phyloP scores from a whole-genome alignment of 2,797 vertebrate species.

The Adelosebastes latens region DNA sequence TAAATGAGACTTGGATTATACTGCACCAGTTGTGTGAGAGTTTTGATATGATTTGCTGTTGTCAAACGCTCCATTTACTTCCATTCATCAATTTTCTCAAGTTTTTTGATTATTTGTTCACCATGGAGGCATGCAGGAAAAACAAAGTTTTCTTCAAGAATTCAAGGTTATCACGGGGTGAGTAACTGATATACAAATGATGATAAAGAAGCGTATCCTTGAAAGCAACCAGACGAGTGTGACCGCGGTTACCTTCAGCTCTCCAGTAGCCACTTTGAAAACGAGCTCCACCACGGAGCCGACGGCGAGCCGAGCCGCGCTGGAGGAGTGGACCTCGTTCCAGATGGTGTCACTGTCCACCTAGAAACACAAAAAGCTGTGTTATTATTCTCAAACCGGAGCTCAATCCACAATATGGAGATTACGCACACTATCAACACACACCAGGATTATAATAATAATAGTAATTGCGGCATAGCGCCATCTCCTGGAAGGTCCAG shows the following conservation, averaged over 20 bases:
- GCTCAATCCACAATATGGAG: not conserved
- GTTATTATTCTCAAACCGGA: rapidly evolving
- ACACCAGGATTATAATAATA: too few relatives aligned
- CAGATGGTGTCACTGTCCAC: slow-evolving; percentile 99
- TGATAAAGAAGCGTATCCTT: not conserved
- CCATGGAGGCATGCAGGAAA: rapidly evolving
- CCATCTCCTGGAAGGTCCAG: too few relatives aligned
- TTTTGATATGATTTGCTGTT: too few relatives aligned
- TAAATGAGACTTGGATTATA: too few relatives aligned
- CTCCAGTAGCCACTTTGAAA: slow-evolving; percentile 95
- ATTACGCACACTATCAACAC: not conserved
- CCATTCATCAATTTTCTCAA: too few relatives aligned
- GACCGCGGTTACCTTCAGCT: slow-evolving; percentile 87
- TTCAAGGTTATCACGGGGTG: too few relatives aligned
- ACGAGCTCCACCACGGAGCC: slow-evolving; percentile 97
- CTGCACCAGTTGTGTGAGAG: too few relatives aligned
- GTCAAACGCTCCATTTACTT: rapidly evolving
- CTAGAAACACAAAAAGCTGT: slow-evolving; percentile 64
- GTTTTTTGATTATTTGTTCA: too few relatives aligned
- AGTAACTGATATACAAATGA: not conserved
- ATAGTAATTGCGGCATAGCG: too few relatives aligned
- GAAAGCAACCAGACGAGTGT: not conserved
- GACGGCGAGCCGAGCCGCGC: slow-evolving; percentile 93
- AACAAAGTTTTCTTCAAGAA: too few relatives aligned
- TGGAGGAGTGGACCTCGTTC: slow-evolving; percentile 97